Evolutionary conservation across 2,113 vertebrate species (phyloP), one percentile per base, ranked within the genome.

Genomic region (Corydoras sp.): DNA sequence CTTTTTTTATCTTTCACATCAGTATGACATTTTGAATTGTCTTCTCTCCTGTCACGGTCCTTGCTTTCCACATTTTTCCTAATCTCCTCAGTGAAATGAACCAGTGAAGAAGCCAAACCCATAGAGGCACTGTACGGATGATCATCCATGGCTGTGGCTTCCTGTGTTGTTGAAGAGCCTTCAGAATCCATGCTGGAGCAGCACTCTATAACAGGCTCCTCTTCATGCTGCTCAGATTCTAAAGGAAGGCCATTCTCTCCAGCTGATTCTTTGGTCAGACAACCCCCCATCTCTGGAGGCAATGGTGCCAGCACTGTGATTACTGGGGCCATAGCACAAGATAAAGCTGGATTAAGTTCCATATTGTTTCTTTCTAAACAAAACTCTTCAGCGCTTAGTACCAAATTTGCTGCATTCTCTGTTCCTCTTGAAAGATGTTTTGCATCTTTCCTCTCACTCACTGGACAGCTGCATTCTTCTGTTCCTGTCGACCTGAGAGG

Each of bases 231-330:
- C 69, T 91, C 88, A 2, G 86, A 85, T 67, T 90, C 87, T 74
- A 91, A 72, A 11, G 83, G 88, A 4, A 90, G 79, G 14, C 86
- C 86, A 4, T 89, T 86, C 13, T 87, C 85, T 49, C 88, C 88
- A 43, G 85, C 80, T 1, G 88, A 81, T 79, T 89, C 89, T 83
- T 90, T 90, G 62, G 90, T 90, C 75, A 91, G 80, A 68, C 90
- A 91, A 58, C 89, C 90, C 9, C 90, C 90, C 88, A 91, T 88
- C 83, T 91, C 81, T 11, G 87, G 88, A 58, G 90, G 89, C 72
- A 87, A 88, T 0, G 88, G 90, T 9, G 88, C 86, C 58, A 91
- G 82, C 79, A 87, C 85, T 72, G 88, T 88, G 68, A 90, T 69
- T 13, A 80, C 84, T 14, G 89, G 78, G 71, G 68, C 71, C 58